Base-by-base conservation (phyloP, 2,888 invertebrate species). In the Eupithecia pulchellata region DNA sequence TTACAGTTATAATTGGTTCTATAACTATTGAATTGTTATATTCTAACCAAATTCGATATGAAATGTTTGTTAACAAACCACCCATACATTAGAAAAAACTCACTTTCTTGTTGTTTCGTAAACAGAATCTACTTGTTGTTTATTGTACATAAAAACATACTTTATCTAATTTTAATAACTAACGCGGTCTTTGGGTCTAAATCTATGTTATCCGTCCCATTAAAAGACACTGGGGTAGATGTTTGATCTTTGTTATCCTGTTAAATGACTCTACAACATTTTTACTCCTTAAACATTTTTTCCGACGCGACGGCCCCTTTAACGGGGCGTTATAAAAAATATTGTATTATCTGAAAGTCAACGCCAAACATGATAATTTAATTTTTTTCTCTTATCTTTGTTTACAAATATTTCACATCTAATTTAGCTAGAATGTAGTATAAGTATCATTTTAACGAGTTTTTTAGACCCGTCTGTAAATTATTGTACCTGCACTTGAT, bases 401-500 rank as follows among this genome's bases (percentile, higher is more conserved):
- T 4, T 17, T 39, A 39, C 17, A 39, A 39, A 39, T 17, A 39
- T 39, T 39, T 39, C 17, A 39, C 39, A 1, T 39, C 17, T 0
- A 17, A 39, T 39, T 39, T 5, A 9, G 17, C 39, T 4, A 1
- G 17, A 39, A 2, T 17, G 4, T 36, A 39, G 34, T 3, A n/a
- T 34, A 17, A n/a, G n/a, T 39, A 17, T 39, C 17, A 52, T 20
- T 20, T 25, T 17, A 55, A 55, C 25, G 9, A 25, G 25, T 29
- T 25, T 57, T 29, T 29, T 14, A 2, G 29, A 57, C 5, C 27
- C 60, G 8, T 0, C 30, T 14, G n/a, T 60, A 60, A n/a, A 32
- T 60, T 17, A 60, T 29, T 30, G 29, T 60, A 60, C 60, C 29
- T 60, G 30, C 32, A 32, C 32, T 29, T 57, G 57, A 17, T 60